Conservation (phyloP, 2,113 vertebrate species). For the Strix aluco region DNA sequence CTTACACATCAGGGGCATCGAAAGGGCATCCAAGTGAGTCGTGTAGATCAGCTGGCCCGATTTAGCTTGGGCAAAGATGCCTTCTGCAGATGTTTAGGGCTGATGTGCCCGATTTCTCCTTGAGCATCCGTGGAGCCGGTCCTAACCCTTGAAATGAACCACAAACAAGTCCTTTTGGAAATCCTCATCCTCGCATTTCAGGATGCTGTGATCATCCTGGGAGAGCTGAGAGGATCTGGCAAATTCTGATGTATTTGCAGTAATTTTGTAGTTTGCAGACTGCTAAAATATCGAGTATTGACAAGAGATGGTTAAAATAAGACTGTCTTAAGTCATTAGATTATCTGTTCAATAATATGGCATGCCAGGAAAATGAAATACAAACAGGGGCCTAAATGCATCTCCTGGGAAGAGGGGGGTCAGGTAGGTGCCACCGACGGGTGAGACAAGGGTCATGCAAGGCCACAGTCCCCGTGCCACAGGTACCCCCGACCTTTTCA, state of each 20-base stretch:
- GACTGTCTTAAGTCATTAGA: background rate
- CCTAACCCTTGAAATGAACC: background rate
- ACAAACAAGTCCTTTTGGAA: background rate
- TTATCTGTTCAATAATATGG: background rate
- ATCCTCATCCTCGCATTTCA: background rate
- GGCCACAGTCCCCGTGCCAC: rapidly evolving
- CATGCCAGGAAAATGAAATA: background rate
- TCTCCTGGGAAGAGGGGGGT: no score
- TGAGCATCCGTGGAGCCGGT: rapidly evolving
- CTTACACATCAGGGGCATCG: rapidly evolving
- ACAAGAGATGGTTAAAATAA: background rate
- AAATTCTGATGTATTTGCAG: background rate
- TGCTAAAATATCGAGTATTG: background rate
- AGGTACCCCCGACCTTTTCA: rapidly evolving
- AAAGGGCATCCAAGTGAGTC: background rate
- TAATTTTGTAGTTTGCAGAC: background rate
- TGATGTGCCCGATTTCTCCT: background rate
- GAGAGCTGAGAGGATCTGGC: background rate
- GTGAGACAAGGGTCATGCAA: background rate
- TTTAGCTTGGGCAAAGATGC: background rate
- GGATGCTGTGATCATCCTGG: background rate
- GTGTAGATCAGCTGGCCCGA: background rate
- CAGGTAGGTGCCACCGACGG: rapidly evolving
- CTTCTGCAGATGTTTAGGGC: background rate
- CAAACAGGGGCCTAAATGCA: background rate